Conservation (phyloP, 2,888 invertebrate genomes). For the Heliconius ismenius region DNA sequence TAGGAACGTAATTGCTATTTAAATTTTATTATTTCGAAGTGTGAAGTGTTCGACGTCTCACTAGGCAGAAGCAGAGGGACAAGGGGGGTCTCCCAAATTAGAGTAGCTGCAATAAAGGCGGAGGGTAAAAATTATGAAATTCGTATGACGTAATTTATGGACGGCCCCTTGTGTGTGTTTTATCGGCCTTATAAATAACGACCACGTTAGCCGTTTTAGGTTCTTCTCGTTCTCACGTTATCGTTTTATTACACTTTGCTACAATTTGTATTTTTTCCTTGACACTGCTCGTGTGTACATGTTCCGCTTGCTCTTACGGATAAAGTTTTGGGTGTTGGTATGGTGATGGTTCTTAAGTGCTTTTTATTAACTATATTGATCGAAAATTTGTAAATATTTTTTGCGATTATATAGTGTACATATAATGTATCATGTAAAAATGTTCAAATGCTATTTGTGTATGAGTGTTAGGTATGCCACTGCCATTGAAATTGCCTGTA, state of each 20-base stretch:
- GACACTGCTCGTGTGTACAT: slow-evolving; percentile 37
- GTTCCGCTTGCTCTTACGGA: slow-evolving; percentile 49
- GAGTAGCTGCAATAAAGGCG: background rate
- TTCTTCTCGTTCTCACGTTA: slow-evolving; percentile 27
- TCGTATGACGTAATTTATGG: background rate
- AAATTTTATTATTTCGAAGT: background rate
- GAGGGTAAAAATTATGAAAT: background rate
- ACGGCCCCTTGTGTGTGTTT: slow-evolving; percentile 50
- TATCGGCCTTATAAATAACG: slow-evolving; percentile 24
- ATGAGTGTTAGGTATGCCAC: slow-evolving; percentile 75
- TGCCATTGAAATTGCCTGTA: slow-evolving; percentile 65
- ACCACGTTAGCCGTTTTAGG: slow-evolving; percentile 31
- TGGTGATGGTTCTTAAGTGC: slow-evolving; percentile 69
- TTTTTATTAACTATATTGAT: slow-evolving; percentile 64
- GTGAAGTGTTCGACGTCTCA: background rate
- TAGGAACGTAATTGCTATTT: background rate
- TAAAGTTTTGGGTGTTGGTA: slow-evolving; percentile 55
- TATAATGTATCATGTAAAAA: slow-evolving; percentile 69
- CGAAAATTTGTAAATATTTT: slow-evolving; percentile 77
- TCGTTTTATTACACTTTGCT: slow-evolving; percentile 36
- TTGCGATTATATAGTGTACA: slow-evolving; percentile 72
- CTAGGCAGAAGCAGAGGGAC: background rate
- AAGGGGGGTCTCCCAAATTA: background rate
- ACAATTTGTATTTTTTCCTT: slow-evolving; percentile 40
- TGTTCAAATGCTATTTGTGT: slow-evolving; percentile 74